phyloP scores from a whole-genome alignment of 2,888 invertebrate species.

The Galeopsomyia nigrocyanea region DNA sequence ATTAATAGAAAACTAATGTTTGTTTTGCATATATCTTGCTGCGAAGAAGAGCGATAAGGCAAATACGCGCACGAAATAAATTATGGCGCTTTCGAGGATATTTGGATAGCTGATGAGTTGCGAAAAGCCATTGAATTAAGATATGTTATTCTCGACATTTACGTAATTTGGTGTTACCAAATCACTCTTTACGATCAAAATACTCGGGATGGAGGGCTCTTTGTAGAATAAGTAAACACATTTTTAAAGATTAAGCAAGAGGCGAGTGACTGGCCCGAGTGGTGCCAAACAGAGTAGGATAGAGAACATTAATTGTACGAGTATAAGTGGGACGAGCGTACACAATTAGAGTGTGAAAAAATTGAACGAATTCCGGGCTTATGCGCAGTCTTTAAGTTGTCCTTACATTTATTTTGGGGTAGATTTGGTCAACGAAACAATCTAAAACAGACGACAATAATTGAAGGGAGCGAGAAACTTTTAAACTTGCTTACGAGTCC shows the following conservation, averaged over 20 bases:
- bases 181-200: neutral
- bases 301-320: slow-evolving; percentile 24
- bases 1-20: slow-evolving; percentile 59
- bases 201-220: slow-evolving; percentile 24
- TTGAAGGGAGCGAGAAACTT: too few relatives aligned
- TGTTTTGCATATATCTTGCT: slow-evolving; percentile 59
- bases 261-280: neutral
- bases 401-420: slow-evolving; percentile 35
- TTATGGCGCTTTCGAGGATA: slow-evolving; percentile 55
- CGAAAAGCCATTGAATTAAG: slow-evolving; percentile 54
- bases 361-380: slow-evolving; percentile 34
- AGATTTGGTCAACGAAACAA: too few relatives aligned
- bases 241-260: neutral
- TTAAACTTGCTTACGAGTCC: too few relatives aligned
- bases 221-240: neutral
- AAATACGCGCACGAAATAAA: slow-evolving; percentile 56
- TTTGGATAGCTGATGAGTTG: slow-evolving; percentile 62
- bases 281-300: slow-evolving; percentile 3
- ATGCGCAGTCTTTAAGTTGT: slow-evolving; percentile 32
- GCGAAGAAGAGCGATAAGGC: slow-evolving; percentile 50
- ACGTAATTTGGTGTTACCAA: too few relatives aligned
- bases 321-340: neutral
- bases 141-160: slow-evolving; percentile 50
- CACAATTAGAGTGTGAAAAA: slow-evolving; percentile 3
- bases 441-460: too few relatives aligned